phyloP scores from a whole-genome alignment of 2,113 vertebrate genomes.

The Ellobius talpinus region DNA sequence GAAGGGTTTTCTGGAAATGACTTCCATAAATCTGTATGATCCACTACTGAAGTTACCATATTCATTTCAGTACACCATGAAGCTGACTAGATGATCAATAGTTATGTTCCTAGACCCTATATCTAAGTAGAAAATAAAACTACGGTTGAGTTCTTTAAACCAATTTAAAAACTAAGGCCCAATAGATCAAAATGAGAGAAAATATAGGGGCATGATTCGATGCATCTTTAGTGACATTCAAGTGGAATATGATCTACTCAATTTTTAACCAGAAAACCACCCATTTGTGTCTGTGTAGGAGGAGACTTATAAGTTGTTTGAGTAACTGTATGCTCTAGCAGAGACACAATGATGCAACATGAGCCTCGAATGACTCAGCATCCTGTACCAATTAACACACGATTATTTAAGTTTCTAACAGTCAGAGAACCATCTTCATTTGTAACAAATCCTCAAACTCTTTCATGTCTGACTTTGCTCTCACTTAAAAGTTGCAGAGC shows the following conservation, averaged over 20 bases:
- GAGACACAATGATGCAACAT: slow-evolving; percentile 71
- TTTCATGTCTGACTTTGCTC: slow-evolving; percentile 52
- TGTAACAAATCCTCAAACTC: slow-evolving; percentile 68
- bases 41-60: slow-evolving; percentile 53
- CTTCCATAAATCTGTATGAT: slow-evolving; percentile 64
- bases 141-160: slow-evolving; percentile 61
- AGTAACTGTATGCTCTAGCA: slow-evolving; percentile 71
- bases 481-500: slow-evolving; percentile 70
- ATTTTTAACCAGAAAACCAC: slow-evolving; percentile 77
- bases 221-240: slow-evolving; percentile 67
- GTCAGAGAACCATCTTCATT: slow-evolving; percentile 68
- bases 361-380: slow-evolving; percentile 71
- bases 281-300: slow-evolving; percentile 38
- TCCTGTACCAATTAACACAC: slow-evolving; percentile 69
- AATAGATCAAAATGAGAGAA: slow-evolving; percentile 76
- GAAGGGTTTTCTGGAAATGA: slow-evolving; percentile 69
- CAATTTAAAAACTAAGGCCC: slow-evolving; percentile 80
- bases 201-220: slow-evolving; percentile 76
- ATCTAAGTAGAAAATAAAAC: slow-evolving; percentile 80
- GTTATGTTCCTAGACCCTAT: slow-evolving; percentile 78
- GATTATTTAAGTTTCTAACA: slow-evolving; percentile 80
- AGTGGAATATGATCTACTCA: slow-evolving; percentile 75
- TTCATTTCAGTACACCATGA: slow-evolving; percentile 59
- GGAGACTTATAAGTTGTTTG: slow-evolving; percentile 13
- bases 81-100: slow-evolving; percentile 79